Evolutionary conservation across 2,888 invertebrate genomes (phyloP), one percentile per base, ranked within the genome.

Genomic region (Clivina fossor): DNA sequence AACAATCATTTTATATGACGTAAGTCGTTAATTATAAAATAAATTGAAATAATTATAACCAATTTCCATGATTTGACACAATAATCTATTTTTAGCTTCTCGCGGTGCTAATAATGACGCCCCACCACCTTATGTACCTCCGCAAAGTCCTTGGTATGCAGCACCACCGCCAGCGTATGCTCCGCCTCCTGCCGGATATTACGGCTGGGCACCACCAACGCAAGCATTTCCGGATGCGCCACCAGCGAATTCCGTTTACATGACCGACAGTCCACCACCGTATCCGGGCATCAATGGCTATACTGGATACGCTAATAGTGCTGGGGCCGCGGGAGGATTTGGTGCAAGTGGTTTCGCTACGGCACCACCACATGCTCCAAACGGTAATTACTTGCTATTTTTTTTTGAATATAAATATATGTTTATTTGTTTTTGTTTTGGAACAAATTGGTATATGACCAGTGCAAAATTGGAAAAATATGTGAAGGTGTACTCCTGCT

Each of bases 121-220:
- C 4, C 92, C 91, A 22, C 94, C 94, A 58, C 90, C 93, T 8
- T 93, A 91, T 71, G 78, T 84, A 35, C 84, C 89, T 48, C 90
- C 91, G 3, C 77, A 83, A 8, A 86, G 88, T 1, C 82, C 85
- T 46, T 90, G 87, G 87, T 84, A 91, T 72, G 88, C 89, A 51
- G 90, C 92, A 7, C 90, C 93, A 20, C 94, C 94, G 44, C 93
- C 95, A 22, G 90, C 93, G 0, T 95, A 95, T 71, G 84, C 88
- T 20, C 88, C 93, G 18, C 83, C 90, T 1, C 84, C 89, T 19
- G 84, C 86, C 60, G 93, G 93, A 13, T 93, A 92, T 72, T 95
- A 95, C 68, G 95, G 95, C 60, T 96, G 96, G 88, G 82, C 89
- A 64, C 95, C 95, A 43, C 92, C 92, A 0, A 86, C 87, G 1